phyloP scores from a whole-genome alignment of 1,140 invertebrate genomes.

The Ctenoplectra terminalis region DNA sequence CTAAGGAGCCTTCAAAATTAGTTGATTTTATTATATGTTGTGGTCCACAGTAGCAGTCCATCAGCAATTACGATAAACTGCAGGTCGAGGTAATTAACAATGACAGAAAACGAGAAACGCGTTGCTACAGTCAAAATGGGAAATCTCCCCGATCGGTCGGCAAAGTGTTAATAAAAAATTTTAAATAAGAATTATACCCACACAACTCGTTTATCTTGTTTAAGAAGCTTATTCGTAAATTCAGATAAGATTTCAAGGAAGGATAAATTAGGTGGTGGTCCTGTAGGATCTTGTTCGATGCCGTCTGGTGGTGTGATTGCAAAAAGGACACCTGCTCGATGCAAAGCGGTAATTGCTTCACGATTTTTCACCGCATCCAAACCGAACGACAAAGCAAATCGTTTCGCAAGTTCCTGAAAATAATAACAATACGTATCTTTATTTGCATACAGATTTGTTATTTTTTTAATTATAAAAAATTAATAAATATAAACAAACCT shows the following conservation, averaged over 20 bases:
- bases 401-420: constrained; percentile 94
- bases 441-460: neutral
- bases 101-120: too few relatives aligned
- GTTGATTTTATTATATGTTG: too few relatives aligned
- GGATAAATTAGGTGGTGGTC: constrained; percentile 92
- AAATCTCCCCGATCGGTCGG: too few relatives aligned
- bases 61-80: too few relatives aligned
- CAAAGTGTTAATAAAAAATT: constrained; percentile 22
- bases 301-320: constrained; percentile 88
- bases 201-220: constrained; percentile 97
- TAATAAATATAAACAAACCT: constrained; percentile 83
- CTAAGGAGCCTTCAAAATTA: too few relatives aligned
- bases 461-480: neutral
- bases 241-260: constrained; percentile 98
- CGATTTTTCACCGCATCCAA: constrained; percentile 98
- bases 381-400: constrained; percentile 98
- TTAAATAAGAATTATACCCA: constrained; percentile 81
- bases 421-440: neutral
- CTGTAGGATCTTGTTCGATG: constrained; percentile 87
- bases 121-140: too few relatives aligned
- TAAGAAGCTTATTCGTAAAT: constrained; percentile 97
- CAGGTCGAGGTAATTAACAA: too few relatives aligned
- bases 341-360: constrained; percentile 97
- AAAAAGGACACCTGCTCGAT: constrained; percentile 96
- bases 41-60: too few relatives aligned